Percentiles rank a stretch among this genome's conserved stretches.
Conservation (phyloP, 2,113 vertebrate genomes). For the Chlorodrepanis virens region DNA sequence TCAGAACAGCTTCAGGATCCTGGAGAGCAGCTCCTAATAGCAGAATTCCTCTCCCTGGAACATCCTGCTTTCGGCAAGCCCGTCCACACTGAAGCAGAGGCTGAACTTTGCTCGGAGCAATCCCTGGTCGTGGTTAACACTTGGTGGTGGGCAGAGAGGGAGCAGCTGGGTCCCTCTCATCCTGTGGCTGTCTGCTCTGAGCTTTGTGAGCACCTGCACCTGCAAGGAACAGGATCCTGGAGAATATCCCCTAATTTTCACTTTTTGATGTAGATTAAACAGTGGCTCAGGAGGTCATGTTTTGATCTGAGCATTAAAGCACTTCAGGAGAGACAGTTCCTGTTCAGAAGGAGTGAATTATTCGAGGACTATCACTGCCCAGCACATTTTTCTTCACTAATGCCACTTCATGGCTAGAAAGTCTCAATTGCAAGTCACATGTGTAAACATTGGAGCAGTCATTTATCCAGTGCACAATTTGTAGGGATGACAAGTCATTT, state of each 20-base stretch:
- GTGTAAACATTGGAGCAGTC: not conserved
- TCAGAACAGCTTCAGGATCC: not conserved
- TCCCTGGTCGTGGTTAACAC: not conserved
- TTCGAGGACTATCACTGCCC: not conserved
- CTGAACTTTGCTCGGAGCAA: not conserved
- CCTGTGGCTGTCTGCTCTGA: not conserved
- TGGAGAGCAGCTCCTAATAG: not conserved
- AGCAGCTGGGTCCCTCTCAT: not conserved
- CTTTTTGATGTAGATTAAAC: not conserved
- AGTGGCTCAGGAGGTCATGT: not conserved
- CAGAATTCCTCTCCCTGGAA: not conserved
- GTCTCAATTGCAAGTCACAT: not conserved
- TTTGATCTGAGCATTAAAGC: not conserved
- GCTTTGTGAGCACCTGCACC: not conserved
- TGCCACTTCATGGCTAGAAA: not conserved
- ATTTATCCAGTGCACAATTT: constrained; percentile 9
- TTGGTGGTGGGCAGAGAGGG: not conserved
- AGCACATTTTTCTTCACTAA: not conserved
- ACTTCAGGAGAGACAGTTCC: not conserved
- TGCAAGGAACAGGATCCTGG: not conserved
- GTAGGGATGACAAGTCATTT: constrained; percentile 40
- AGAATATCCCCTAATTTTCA: not conserved
- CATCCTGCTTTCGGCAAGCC: not conserved
- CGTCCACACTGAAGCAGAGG: not conserved
- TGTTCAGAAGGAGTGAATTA: not conserved